phyloP scores from a whole-genome alignment of 2,888 invertebrate genomes.

The Odontothrips loti region DNA sequence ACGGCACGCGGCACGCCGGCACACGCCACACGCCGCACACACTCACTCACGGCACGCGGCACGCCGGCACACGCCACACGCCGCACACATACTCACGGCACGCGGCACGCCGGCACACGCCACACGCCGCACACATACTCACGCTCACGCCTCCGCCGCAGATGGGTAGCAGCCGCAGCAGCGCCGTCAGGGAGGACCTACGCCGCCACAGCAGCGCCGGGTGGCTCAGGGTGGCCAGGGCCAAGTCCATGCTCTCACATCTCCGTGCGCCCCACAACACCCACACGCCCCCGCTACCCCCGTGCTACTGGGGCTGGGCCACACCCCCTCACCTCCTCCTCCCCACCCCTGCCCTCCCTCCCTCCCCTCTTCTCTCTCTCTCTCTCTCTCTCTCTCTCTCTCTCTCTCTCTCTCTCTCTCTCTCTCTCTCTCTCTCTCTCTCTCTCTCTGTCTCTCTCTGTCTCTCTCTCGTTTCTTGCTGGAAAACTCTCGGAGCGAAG shows the following conservation, averaged over 20 bases:
- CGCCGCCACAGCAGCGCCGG: neutral
- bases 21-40: no score
- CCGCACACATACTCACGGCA: neutral
- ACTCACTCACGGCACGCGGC: no score
- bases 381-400: slow-evolving; percentile 13
- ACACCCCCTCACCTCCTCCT: neutral
- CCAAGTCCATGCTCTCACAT: neutral
- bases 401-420: slow-evolving; percentile 5
- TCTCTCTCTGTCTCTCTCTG: neutral
- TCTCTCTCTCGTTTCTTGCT: neutral
- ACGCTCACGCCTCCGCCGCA: neutral
- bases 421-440: neutral
- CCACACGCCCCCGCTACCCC: neutral
- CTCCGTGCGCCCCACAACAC: neutral
- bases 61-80: no score
- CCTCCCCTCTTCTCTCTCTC: neutral
- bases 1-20: no score
- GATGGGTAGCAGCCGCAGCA: neutral
- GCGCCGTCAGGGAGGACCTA: neutral
- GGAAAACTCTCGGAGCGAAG: neutral
- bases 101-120: no score
- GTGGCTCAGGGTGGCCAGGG: neutral
- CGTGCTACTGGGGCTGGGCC: neutral
- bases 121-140: no score
- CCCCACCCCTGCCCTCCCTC: neutral